Percentiles rank a stretch among this genome's conserved stretches.
Evolutionary conservation across 2,113 vertebrate species (phyloP).

Genomic region (Lichenostomus cassidix): DNA sequence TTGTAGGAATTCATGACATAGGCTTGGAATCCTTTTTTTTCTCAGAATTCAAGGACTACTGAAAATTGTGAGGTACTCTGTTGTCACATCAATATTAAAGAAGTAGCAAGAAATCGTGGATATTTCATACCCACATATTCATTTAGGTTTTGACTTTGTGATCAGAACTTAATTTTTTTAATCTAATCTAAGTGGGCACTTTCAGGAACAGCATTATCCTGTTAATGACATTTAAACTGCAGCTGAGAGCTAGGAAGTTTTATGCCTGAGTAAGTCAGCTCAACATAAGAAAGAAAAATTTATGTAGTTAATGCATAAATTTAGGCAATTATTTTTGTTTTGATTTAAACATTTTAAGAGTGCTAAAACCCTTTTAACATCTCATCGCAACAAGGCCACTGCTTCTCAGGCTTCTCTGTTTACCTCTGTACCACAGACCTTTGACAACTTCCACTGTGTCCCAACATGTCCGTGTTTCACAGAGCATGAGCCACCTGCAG

Average conservation of each 20-base stretch:
- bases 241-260: background rate
- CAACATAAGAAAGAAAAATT: background rate
- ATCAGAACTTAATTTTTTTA: background rate
- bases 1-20: background rate
- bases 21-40: background rate
- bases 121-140: background rate
- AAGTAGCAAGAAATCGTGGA: background rate
- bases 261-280: background rate
- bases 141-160: background rate
- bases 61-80: background rate
- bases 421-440: background rate
- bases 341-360: background rate
- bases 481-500: background rate
- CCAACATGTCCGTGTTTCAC: background rate
- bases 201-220: background rate
- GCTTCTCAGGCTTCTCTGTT: background rate
- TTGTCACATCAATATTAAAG: background rate
- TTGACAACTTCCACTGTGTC: background rate
- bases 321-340: background rate
- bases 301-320: background rate
- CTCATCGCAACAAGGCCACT: background rate
- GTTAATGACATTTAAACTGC: background rate
- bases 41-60: background rate
- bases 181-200: background rate
- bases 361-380: background rate